Evolutionary conservation across 2,888 invertebrate genomes (phyloP), one percentile per base, ranked within the genome.

Genomic region (Beris morrisii): DNA sequence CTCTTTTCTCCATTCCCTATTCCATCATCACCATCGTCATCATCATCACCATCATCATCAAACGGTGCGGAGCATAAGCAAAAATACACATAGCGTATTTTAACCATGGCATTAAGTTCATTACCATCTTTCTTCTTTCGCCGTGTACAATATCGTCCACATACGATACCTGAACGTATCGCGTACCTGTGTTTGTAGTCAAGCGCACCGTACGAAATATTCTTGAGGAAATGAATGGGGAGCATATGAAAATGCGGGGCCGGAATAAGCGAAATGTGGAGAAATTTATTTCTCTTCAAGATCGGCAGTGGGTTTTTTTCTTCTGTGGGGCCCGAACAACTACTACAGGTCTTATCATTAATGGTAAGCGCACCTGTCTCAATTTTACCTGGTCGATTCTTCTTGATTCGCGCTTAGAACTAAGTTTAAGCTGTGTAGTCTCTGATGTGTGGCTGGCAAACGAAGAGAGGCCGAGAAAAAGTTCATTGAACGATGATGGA

Each of bases 91-190:
- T 38, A 9, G 38, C 38, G 38, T 53, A 12, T 53, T 38, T 32
- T 53, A 46, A 59, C 59, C 66, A 54, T 66, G 48, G 61, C 67
- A 67, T 59, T 65, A 64, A 69, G 69, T 69, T 69, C 69, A 65
- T 67, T 69, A 69, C 69, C 69, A 67, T 67, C 59, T 53, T 48
- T 52, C 32, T 43, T 32, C 52, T 50, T 22, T 48, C 11, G 15
- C 32, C 55, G 45, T 58, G 69, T 59, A 67, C 67, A 67, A 67
- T 69, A 69, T 69, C 50, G 61, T 38, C 38, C 54, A 32, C 31
- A 38, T 22, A 22, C 22, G 38, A 9, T 38, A 38, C 7, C 38
- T 38, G 22, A 22, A 22, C 22, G 22, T 22, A 22, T 22, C 22
- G 22, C 22, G 22, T 22, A 22, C 22, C 22, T n/a, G 50, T 28